Base-by-base conservation (phyloP, 2,888 invertebrate species). In the Cephus nigrinus region DNA sequence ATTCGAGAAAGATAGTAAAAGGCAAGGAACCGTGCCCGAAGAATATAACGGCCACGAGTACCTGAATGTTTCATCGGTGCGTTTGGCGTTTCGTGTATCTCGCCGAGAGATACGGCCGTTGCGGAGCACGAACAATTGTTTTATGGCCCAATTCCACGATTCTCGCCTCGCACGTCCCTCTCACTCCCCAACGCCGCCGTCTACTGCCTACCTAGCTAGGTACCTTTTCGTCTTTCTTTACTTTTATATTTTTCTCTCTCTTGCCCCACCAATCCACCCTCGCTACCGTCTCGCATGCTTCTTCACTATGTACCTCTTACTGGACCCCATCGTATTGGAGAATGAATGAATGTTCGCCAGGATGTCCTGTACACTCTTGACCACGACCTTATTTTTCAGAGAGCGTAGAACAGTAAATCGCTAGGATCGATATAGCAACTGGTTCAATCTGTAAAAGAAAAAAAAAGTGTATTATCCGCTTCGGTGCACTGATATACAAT, bases 81-180 rank as follows among this genome's bases (percentile, higher is more conserved):
- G 73, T 78, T 81, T 81, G 82, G 83, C 84, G 82, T 84, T 84
- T 83, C 81, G 78, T 84, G 81, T 84, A 84, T 82, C 82, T 84
- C 83, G 83, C 79, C 76, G 76, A 78, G 78, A 84, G 84, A 84
- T 84, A 84, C 84, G 80, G 83, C 82, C 82, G 79, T 81, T 80
- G 81, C 79, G 76, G 77, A 75, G 75, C 79, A 75, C 80, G 78
- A 81, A 84, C 84, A 82, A 84, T 84, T 84, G 84, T 80, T 84
- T 84, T 84, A 84, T 84, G 76, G 83, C 81, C 80, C 82, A 81
- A 84, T 84, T 81, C 82, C 80, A 80, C 80, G 81, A 83, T 84
- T 84, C 79, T 81, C 77, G 55, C 23, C 77, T 73, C 75, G 76
- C 40, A 68, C 77, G 73, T 68, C 40, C 15, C 74, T 40, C 32